Base-by-base conservation (phyloP, 2,888 invertebrate species). In the Amphipoea oculea region DNA sequence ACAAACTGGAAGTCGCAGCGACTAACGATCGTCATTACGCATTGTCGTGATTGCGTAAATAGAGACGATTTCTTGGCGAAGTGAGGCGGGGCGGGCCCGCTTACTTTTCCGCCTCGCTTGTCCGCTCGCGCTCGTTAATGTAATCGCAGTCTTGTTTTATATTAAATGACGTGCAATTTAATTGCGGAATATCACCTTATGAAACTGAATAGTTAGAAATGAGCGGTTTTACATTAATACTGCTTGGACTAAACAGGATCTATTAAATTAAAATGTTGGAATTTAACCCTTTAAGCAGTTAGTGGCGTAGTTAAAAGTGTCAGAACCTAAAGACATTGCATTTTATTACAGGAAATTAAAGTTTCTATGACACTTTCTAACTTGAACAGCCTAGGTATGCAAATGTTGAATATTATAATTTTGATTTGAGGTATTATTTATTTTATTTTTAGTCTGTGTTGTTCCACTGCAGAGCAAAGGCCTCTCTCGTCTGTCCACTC, bases 1-100 rank as follows among this genome's bases (percentile, higher is more conserved):
- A 94, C 94, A 93, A 92, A 94, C 92, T 91, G 87, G 90, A 90
- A 92, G 91, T 92, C 92, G 92, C 90, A 93, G 94, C 92, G 92
- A 92, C 94, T 95, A 95, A 96, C 94, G 93, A 95, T 95, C 92
- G 94, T 95, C 95, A 96, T 96, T 96, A 96, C 95, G 95, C 95
- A 95, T 95, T 94, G 94, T 92, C 93, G 93, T 95, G 95, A 95
- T 96, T 96, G 94, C 96, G 95, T 95, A 95, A 95, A 95, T 94
- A 95, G 94, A 91, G 92, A 92, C 94, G 93, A 94, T 96, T 95
- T 94, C 91, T 90, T 91, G 88, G 92, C 92, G 92, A 93, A 94
- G 94, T 92, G 94, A 94, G 92, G 94, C 94, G 93, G 94, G 94
- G 92, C 92, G 90, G 91, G 79, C 84, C 84, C 88, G 92, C 91